phyloP scores from a whole-genome alignment of 2,888 invertebrate genomes.

The Drosophila fungiperda region DNA sequence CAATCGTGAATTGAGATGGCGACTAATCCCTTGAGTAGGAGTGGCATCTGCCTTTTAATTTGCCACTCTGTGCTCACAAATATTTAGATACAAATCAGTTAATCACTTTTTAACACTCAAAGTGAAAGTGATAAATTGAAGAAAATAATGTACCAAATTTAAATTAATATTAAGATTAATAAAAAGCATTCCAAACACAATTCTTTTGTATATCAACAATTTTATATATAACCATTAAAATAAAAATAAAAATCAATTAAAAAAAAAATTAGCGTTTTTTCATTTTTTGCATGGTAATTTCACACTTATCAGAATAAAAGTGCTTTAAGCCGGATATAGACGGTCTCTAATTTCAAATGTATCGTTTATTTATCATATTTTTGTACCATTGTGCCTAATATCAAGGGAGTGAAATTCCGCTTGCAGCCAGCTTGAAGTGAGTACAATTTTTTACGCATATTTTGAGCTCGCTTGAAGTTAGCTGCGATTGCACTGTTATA shows the following conservation, averaged over 20 bases:
- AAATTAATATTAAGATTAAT: too few relatives aligned
- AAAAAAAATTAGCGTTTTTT: background rate
- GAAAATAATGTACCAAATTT: too few relatives aligned
- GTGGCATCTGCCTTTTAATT: background rate
- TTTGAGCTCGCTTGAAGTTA: background rate
- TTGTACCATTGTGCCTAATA: background rate
- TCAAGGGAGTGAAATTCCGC: background rate
- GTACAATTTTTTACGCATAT: background rate
- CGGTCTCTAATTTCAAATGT: background rate
- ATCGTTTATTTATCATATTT: background rate
- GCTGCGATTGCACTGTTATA: background rate
- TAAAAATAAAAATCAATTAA: too few relatives aligned
- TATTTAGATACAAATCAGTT: background rate
- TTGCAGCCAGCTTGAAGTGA: constrained; percentile 3
- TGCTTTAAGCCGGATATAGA: background rate
- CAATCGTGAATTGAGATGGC: constrained; percentile 10
- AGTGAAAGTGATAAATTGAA: background rate
- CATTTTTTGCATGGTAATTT: background rate
- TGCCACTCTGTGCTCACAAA: constrained; percentile 21
- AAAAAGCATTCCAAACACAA: background rate
- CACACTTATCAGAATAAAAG: background rate
- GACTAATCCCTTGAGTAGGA: constrained; percentile 33
- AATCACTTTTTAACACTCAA: background rate
- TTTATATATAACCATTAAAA: background rate
- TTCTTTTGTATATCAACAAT: background rate